Evolutionary conservation across 2,113 vertebrate species (phyloP), one percentile per base, ranked within the genome.

Genomic region (Heliornis fulica): DNA sequence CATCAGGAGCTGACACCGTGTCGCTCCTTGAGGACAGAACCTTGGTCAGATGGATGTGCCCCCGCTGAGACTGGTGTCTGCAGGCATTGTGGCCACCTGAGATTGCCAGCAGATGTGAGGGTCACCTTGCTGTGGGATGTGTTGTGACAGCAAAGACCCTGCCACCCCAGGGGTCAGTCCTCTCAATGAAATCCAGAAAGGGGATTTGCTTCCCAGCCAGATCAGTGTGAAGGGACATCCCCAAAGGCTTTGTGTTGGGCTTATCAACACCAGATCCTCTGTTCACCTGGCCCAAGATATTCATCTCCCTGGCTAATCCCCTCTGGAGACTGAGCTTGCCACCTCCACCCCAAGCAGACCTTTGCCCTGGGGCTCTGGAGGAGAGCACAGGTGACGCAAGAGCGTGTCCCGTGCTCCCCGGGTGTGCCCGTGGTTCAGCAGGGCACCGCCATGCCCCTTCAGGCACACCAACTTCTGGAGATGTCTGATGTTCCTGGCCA

Each of bases 321-420:
- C 66, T 64, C 60, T 18, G 26, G 78, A 60, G 36, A 15, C 2
- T 16, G 38, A 86, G 43, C 43, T 88, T 86, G 90, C 8, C 36
- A 86, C 13, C 81, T 38, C 75, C 78, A 13, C 45, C 57, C 63
- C 38, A 4, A 18, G 66, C 54, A 86, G 71, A 77, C 45, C 89
- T 96, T 94, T 86, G 86, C 83, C 86, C 95, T 2, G 17, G 71
- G 88, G 88, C 92, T 74, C 63, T 72, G 75, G 48, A 79, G 45
- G 65, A 65, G 89, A 34, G 41, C 60, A 3, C 9, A 31, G 70
- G 36, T 92, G 92, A 88, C 2, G 34, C 78, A 90, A 29, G 66
- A 50, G n/a, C 10, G 2, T 3, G 61, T 22, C 74, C 15, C 11
- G 21, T 93, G 90, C 85, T 87, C 46, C 1, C n/a, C 0, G 10